A percentile compares a stretch with the other conserved stretches of the same genome.
phyloP scores from a whole-genome alignment of 2,113 vertebrate species.

The Eupsittula cactorum region DNA sequence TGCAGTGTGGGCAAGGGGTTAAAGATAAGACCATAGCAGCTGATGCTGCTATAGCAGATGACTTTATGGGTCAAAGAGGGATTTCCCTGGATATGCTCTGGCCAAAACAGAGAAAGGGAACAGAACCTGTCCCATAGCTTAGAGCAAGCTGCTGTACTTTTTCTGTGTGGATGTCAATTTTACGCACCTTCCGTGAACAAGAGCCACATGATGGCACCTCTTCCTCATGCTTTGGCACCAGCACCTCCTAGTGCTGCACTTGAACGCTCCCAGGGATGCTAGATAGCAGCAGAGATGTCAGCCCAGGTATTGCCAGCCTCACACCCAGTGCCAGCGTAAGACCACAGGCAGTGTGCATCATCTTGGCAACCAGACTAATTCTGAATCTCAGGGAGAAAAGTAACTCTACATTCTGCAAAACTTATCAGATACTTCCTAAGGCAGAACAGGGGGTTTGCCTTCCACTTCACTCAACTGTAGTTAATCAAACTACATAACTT shows the following conservation, averaged over 20 bases:
- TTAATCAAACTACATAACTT: conserved; percentile 22
- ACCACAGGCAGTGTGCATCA: neutral
- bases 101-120: neutral
- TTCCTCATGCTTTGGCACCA: fast-evolving
- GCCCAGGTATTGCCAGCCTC: neutral
- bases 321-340: neutral
- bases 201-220: neutral
- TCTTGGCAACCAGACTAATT: neutral
- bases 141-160: neutral
- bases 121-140: neutral
- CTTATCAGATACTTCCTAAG: neutral
- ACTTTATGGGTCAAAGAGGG: neutral
- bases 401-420: neutral
- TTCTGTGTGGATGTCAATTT: neutral
- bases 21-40: neutral
- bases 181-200: neutral
- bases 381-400: neutral
- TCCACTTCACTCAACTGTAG: neutral
- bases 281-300: neutral
- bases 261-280: neutral
- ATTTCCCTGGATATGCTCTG: neutral
- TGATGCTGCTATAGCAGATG: neutral
- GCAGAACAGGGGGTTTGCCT: neutral
- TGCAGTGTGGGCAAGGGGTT: neutral
- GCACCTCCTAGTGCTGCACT: neutral